phyloP scores from a whole-genome alignment of 2,888 invertebrate species.

The Papilio protenor region DNA sequence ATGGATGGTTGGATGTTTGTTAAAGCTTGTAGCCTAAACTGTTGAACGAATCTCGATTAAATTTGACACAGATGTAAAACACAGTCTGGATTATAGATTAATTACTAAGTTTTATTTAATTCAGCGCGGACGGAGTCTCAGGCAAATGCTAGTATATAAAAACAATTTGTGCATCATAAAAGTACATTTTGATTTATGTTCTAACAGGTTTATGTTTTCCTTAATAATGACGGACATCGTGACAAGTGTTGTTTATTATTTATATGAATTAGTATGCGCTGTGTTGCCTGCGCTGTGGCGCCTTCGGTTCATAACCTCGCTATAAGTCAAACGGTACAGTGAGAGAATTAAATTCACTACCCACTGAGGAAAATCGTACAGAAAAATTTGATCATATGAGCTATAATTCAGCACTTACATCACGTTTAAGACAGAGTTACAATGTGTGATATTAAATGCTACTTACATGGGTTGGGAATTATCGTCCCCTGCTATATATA shows the following conservation, averaged over 20 bases:
- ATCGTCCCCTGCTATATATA: not conserved
- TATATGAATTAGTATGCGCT: slow-evolving; percentile 29
- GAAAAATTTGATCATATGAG: not conserved
- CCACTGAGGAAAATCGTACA: not conserved
- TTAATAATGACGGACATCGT: not conserved
- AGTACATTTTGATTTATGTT: not conserved
- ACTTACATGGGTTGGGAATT: not conserved
- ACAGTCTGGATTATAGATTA: no score
- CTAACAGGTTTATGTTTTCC: not conserved
- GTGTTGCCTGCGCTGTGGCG: slow-evolving; percentile 19
- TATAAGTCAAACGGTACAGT: slow-evolving; percentile 22
- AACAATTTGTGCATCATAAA: not conserved
- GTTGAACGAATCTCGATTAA: no score
- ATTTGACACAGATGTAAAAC: no score
- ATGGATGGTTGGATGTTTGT: no score
- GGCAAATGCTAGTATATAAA: not conserved
- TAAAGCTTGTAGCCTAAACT: no score
- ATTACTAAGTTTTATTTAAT: not conserved
- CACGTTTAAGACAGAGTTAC: no score
- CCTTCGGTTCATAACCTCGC: slow-evolving; percentile 29
- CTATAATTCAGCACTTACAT: not conserved
- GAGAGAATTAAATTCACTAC: not conserved
- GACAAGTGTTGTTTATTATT: slow-evolving; percentile 12
- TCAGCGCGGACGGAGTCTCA: not conserved
- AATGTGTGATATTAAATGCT: no score